Base-by-base conservation (phyloP, 1,140 invertebrate species). In the Anoplolepis gracilipes region DNA sequence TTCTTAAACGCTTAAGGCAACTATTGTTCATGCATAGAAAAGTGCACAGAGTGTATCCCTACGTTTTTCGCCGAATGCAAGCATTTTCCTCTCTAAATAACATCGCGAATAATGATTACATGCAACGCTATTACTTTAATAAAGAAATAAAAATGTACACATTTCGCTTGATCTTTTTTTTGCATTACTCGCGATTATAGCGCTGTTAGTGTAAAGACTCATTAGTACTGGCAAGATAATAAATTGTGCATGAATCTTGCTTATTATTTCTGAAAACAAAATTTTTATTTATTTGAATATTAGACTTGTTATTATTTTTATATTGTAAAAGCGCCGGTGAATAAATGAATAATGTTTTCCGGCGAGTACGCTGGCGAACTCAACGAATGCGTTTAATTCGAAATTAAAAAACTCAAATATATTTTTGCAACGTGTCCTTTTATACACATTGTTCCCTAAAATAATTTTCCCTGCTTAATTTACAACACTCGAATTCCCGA, bases 1-100 rank as follows among this genome's bases (percentile, higher is more conserved):
- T 7, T 53, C 25, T 72, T 59, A 72, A 25, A 36, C 30, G 78
- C 4, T 61, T 46, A 72, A 72, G 55, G 25, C 78, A 36, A 61
- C 53, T 59, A 72, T 81, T 81, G 67, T 72, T n/a, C 33, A 57
- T 6, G 16, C 6, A 1, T 13, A 22, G n/a, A 72, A 16, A 69
- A 19, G 8, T 59, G 46, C 33, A 64, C 19, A 25, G 8, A 67
- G 46, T 2, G 25, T 49, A 49, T 19, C 39, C 57, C n/a, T 39
- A 11, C 46, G 0, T 7, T n/a, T 16, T 36, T 11, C 30, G 76
- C 30, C 25, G 69, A 79, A 67, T 46, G 64, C 36, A 11, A 30
- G 1, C n/a, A 33, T 10, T 72, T 55, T 46, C 25, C 25, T 70
- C 25, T 46, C 4, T 5, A 4, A 25, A 70, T n/a, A n/a, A n/a